phyloP scores from a whole-genome alignment of 1,140 invertebrate species.

The Adelges cooleyi region DNA sequence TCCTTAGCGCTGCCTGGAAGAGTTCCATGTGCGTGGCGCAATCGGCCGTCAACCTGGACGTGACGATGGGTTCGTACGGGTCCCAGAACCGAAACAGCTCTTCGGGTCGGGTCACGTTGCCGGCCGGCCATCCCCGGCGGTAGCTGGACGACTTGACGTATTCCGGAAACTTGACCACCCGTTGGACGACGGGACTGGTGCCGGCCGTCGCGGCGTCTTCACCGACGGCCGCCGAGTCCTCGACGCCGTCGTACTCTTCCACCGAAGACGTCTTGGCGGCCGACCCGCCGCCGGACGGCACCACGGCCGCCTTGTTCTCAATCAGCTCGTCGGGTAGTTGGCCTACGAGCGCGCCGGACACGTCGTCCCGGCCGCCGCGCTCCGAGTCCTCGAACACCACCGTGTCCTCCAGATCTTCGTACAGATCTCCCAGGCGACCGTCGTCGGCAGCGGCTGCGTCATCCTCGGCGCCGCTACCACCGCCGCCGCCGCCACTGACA shows the following conservation, averaged over 20 bases:
- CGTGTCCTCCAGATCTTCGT: conserved; percentile 3
- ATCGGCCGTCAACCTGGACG: conserved; percentile 34
- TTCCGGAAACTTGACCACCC: background rate
- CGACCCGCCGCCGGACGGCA: background rate
- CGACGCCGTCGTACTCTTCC: background rate
- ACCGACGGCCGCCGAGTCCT: background rate
- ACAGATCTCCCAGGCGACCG: background rate
- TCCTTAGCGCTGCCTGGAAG: conserved; percentile 49
- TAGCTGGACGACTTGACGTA: conserved; percentile 13
- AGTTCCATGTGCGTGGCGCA: conserved; percentile 50
- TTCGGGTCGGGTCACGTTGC: conserved; percentile 10
- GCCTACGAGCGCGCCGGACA: background rate
- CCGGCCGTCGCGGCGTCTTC: background rate
- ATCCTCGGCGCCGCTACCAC: background rate
- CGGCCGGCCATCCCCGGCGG: background rate
- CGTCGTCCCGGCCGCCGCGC: background rate
- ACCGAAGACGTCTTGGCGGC: background rate
- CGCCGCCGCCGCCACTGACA: background rate
- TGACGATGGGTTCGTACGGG: background rate
- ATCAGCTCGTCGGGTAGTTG: background rate
- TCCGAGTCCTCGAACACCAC: conserved; percentile 8
- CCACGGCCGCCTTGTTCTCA: background rate
- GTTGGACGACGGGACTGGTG: background rate
- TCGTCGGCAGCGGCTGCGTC: background rate
- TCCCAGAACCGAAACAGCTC: conserved; percentile 15